Percentiles rank a stretch among this genome's conserved stretches.
Evolutionary conservation across 2,888 invertebrate species (phyloP).

Genomic region (Perizoma flavofasciatum): DNA sequence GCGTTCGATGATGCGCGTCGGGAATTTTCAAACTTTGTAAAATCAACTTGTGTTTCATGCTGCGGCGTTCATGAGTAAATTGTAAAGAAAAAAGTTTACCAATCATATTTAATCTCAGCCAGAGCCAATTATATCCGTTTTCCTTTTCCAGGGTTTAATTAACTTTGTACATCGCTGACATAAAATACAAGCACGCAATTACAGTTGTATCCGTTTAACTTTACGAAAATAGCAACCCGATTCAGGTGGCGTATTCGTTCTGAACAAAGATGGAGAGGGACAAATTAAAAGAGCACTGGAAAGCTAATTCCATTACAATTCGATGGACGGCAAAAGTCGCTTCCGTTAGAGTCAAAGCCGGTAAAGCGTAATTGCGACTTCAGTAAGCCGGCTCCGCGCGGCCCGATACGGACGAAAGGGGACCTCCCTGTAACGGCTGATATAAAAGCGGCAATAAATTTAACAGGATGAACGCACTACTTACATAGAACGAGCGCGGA

Average conservation of each 20-base stretch:
- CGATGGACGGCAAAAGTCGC: constrained; percentile 82
- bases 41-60: no score
- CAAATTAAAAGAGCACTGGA: constrained; percentile 81
- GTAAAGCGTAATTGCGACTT: constrained; percentile 83
- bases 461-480: constrained; percentile 83
- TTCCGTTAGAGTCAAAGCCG: constrained; percentile 78
- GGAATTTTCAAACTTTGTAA: no score
- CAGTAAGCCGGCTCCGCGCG: constrained; percentile 80
- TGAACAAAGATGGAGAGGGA: constrained; percentile 67
- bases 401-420: constrained; percentile 81
- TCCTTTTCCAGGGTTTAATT: constrained; percentile 20
- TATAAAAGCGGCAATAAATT: constrained; percentile 84
- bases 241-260: constrained; percentile 66
- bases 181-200: constrained; percentile 29
- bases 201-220: constrained; percentile 38
- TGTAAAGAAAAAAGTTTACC: constrained; percentile 9
- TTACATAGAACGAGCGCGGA: constrained; percentile 77
- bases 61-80: background rate
- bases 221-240: constrained; percentile 45
- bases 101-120: constrained; percentile 13
- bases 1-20: no score
- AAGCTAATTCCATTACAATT: constrained; percentile 83
- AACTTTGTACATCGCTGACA: constrained; percentile 19
- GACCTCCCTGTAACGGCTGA: constrained; percentile 81
- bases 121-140: constrained; percentile 7